Conservation (phyloP, 2,797 vertebrate species). For the Artibeus lituratus region DNA sequence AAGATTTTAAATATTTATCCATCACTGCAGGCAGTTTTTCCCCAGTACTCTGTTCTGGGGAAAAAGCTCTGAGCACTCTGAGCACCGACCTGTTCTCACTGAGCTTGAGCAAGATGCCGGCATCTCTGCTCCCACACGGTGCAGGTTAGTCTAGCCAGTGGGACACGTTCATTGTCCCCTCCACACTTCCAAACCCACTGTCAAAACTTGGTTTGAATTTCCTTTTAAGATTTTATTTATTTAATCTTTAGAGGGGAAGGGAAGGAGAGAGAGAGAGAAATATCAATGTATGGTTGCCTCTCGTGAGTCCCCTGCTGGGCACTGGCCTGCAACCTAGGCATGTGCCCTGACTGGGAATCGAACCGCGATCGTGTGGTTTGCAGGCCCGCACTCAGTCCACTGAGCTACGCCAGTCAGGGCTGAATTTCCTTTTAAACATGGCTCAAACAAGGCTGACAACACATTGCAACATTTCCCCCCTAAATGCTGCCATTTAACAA, state of each 20-base stretch:
- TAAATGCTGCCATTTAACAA: slow-evolving; percentile 35
- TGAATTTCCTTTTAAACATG: slow-evolving; percentile 49
- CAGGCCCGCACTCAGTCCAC: too few relatives aligned
- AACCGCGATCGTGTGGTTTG: too few relatives aligned
- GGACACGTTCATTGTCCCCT: background rate
- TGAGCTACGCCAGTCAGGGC: too few relatives aligned
- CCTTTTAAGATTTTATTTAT: too few relatives aligned
- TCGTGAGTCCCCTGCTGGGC: too few relatives aligned
- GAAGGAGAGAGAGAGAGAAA: too few relatives aligned
- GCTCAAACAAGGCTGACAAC: slow-evolving; percentile 38
- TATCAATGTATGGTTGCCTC: too few relatives aligned
- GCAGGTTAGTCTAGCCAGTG: background rate
- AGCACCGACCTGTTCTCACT: background rate
- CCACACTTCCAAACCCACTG: slow-evolving; percentile 22
- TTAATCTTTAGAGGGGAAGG: too few relatives aligned
- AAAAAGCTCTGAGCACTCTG: background rate
- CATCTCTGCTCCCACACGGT: background rate
- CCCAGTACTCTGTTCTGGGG: too few relatives aligned
- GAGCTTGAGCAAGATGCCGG: background rate
- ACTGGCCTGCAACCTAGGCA: too few relatives aligned
- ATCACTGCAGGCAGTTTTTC: background rate
- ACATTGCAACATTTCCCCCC: background rate
- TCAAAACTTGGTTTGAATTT: slow-evolving; percentile 62
- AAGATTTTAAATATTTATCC: slow-evolving; percentile 4
- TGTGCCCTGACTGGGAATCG: too few relatives aligned